Conservation (phyloP, 2,113 vertebrate species). For the Labeo catla region DNA sequence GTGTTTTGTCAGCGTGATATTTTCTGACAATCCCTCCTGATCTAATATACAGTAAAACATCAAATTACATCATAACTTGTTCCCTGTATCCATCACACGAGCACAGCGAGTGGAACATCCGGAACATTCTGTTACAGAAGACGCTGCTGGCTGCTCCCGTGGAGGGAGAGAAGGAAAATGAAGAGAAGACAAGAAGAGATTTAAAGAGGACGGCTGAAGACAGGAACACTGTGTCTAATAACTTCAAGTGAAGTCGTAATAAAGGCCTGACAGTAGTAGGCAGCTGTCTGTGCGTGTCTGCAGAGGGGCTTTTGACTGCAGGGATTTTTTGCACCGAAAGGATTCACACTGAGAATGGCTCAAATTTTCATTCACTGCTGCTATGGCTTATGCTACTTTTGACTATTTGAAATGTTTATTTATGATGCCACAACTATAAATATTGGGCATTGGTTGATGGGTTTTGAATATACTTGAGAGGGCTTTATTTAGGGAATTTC, state of each 20-base stretch:
- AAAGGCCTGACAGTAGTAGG: conserved; percentile 4
- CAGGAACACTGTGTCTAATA: conserved; percentile 30
- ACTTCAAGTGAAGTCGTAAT: conserved; percentile 19
- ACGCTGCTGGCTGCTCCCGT: conserved; percentile 20
- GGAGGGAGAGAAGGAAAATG: conserved; percentile 4
- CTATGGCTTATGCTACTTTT: not conserved
- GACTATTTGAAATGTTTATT: not conserved
- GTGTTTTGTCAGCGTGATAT: conserved; percentile 23
- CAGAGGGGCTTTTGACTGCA: not conserved
- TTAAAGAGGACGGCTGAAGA: not conserved
- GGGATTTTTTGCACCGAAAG: not conserved
- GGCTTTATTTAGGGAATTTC: not conserved
- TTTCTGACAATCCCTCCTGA: conserved; percentile 32
- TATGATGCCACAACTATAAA: not conserved
- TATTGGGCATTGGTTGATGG: not conserved
- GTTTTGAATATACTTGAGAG: not conserved
- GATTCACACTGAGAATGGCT: not conserved
- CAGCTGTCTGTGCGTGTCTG: conserved; percentile 14
- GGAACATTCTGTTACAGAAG: conserved; percentile 36
- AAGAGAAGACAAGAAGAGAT: conserved; percentile 4
- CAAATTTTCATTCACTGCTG: not conserved
- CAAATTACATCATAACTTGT: conserved; percentile 19
- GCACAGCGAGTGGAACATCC: not conserved
- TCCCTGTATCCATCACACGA: not conserved
- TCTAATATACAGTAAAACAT: conserved; percentile 27